Evolutionary conservation across 2,797 vertebrate species (phyloP).

Genomic region (Austrolebias charrua): DNA sequence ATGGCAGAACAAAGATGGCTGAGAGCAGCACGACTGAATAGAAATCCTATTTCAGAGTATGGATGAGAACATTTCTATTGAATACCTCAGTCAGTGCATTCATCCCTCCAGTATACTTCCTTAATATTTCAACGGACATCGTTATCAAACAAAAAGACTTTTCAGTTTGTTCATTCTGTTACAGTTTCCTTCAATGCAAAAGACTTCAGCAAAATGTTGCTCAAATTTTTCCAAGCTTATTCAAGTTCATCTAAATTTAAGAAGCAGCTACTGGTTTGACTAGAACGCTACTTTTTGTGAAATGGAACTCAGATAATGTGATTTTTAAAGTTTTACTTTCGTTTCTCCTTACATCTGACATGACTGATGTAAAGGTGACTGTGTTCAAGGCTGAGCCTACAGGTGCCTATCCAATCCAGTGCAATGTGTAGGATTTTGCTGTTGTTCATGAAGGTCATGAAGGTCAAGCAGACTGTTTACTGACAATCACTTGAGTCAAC

Average conservation of each 20-base stretch:
- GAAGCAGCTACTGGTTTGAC: slow-evolving; percentile 7
- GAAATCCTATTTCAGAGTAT: slow-evolving; percentile 54
- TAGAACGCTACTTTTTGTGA: not conserved
- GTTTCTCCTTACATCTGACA: slow-evolving; percentile 7
- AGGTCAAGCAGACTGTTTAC: slow-evolving; percentile 25
- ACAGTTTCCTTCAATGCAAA: slow-evolving; percentile 4
- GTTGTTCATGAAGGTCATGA: slow-evolving; percentile 37
- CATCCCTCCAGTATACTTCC: slow-evolving; percentile 46
- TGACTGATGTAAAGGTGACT: slow-evolving; percentile 8
- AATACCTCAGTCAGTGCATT: slow-evolving; percentile 61
- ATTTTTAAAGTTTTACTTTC: slow-evolving; percentile 1
- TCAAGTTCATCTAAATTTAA: not conserved
- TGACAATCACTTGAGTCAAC: slow-evolving; percentile 19
- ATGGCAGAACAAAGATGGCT: slow-evolving; percentile 35
- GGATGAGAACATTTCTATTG: slow-evolving; percentile 43
- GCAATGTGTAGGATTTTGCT: slow-evolving; percentile 48
- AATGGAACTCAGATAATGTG: slow-evolving; percentile 8
- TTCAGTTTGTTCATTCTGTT: slow-evolving; percentile 11
- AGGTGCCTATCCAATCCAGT: slow-evolving; percentile 17
- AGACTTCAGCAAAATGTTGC: not conserved
- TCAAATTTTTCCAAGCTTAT: not conserved
- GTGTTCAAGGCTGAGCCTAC: slow-evolving; percentile 2
- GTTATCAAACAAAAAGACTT: slow-evolving; percentile 16
- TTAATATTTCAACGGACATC: slow-evolving; percentile 12
- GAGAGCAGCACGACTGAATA: slow-evolving; percentile 56